A percentile compares a stretch with the other conserved stretches of the same genome.
Evolutionary conservation across 1,140 invertebrate genomes (phyloP).

Genomic region (Glomeris maerens): DNA sequence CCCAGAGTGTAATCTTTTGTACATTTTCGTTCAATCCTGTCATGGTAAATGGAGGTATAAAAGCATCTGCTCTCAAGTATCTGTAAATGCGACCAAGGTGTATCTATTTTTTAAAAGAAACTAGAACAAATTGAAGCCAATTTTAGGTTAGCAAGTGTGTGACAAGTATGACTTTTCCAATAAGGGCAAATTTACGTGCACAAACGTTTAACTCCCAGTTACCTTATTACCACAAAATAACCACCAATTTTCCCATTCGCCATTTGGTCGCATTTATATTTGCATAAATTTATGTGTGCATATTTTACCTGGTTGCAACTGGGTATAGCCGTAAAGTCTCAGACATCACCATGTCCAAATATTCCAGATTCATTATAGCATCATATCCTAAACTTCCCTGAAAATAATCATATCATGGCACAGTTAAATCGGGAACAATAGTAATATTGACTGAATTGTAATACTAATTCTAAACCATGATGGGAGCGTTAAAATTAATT

Average conservation of each 20-base stretch:
- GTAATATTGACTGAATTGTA: not conserved
- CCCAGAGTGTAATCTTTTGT: conserved; percentile 20
- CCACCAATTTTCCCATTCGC: too few relatives aligned
- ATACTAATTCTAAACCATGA: not conserved
- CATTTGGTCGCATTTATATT: not conserved
- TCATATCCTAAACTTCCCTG: not conserved
- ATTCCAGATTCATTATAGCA: not conserved
- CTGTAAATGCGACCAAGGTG: too few relatives aligned
- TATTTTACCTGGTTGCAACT: not conserved
- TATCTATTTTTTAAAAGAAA: too few relatives aligned
- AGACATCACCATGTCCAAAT: not conserved
- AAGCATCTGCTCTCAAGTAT: too few relatives aligned
- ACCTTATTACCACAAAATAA: too few relatives aligned
- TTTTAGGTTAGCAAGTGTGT: too few relatives aligned
- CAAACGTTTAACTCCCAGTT: too few relatives aligned
- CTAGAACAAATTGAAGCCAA: too few relatives aligned
- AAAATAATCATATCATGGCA: not conserved
- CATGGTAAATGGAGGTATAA: too few relatives aligned
- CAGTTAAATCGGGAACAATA: not conserved
- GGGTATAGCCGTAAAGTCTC: not conserved
- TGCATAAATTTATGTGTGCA: not conserved
- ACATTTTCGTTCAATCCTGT: conserved; percentile 14
- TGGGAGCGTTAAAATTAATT: not conserved
- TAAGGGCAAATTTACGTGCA: too few relatives aligned
- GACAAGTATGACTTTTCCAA: too few relatives aligned